Conservation (phyloP, 2,113 vertebrate species). For the Pelobates fuscus region DNA sequence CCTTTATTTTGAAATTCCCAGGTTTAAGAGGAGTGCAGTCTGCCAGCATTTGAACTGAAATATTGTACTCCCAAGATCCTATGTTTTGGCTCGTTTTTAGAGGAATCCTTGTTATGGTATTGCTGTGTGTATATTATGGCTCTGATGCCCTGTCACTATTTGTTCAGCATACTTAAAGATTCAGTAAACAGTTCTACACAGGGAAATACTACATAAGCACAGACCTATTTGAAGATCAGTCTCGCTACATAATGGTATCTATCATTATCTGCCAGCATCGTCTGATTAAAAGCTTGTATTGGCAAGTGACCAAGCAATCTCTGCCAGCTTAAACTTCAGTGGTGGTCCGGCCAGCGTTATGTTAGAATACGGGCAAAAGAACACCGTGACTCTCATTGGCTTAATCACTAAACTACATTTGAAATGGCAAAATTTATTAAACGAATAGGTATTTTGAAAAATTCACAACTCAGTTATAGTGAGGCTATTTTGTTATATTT, state of each 20-base stretch:
- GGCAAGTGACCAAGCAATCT: constrained; percentile 27
- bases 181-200: constrained; percentile 38
- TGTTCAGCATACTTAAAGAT: constrained; percentile 46
- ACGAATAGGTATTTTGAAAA: too few relatives aligned
- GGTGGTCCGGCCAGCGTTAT: constrained; percentile 30
- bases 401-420: too few relatives aligned
- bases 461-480: too few relatives aligned
- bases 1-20: constrained; percentile 2
- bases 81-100: constrained; percentile 26
- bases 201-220: constrained; percentile 27
- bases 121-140: constrained; percentile 31
- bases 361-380: constrained; percentile 11
- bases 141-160: constrained; percentile 16
- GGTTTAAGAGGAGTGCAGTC: background rate
- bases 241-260: constrained; percentile 39
- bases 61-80: background rate
- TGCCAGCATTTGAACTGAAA: constrained; percentile 19
- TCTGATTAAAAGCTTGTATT: constrained; percentile 45
- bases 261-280: constrained; percentile 48
- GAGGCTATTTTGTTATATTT: too few relatives aligned
- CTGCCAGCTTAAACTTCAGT: constrained; percentile 38
- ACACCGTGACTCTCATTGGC: constrained; percentile 1
- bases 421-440: too few relatives aligned
- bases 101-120: constrained; percentile 32
- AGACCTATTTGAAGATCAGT: constrained; percentile 28